These are phyloP conservation scores for Taxidea taxus DNA, from an alignment of 2,113 vertebrate species.

Conservation along the genomic window DNA sequence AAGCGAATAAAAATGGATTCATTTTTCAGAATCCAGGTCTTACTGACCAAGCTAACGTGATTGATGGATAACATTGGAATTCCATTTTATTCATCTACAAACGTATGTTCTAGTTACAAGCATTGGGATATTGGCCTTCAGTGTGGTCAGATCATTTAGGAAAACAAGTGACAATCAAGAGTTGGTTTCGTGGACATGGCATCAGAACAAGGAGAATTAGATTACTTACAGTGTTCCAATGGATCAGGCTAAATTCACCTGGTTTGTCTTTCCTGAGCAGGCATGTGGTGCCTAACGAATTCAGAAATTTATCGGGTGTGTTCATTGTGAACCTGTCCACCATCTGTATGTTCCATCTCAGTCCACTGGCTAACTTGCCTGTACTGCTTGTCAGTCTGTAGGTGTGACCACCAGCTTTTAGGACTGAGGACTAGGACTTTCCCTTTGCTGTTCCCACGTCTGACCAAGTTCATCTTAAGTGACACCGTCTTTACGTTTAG, in stretches of 20 bases:
- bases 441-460: too few species aligned
- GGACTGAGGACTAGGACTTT: background rate
- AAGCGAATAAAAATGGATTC: background rate
- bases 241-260: background rate
- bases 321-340: too few species aligned
- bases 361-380: background rate
- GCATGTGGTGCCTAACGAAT: background rate
- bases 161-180: too few species aligned
- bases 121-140: background rate
- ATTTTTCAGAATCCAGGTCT: background rate
- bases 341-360: fast-evolving
- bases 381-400: background rate
- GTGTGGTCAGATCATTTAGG: background rate
- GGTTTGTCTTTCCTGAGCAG: background rate
- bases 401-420: background rate
- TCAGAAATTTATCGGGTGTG: fast-evolving
- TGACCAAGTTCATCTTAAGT: background rate
- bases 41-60: too few species aligned
- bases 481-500: fast-evolving
- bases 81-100: background rate
- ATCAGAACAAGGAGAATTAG: background rate
- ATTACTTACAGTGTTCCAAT: background rate
- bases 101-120: fast-evolving
- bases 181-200: too few species aligned
- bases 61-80: background rate